These are phyloP conservation scores for Lasioglossum marginatum DNA, from an alignment of 2,888 invertebrate species.

Conservation along the genomic window DNA sequence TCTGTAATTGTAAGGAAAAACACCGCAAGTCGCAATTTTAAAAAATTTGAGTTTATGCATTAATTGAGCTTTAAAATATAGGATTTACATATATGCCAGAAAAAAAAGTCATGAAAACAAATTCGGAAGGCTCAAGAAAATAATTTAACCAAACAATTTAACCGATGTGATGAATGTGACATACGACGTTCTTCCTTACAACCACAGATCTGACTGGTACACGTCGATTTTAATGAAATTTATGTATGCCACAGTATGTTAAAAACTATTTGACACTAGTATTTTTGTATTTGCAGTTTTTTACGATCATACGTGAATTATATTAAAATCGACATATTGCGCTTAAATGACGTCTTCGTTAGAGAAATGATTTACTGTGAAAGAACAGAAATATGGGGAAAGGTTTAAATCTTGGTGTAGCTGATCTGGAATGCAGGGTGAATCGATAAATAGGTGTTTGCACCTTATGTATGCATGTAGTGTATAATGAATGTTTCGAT, in stretches of 20 bases:
- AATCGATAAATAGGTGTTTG: not conserved
- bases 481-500: not conserved
- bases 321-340: not conserved
- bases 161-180: too few relatives aligned
- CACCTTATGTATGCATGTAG: not conserved
- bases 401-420: not conserved
- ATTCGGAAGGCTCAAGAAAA: too few relatives aligned
- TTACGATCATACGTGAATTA: not conserved
- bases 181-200: too few relatives aligned
- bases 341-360: not conserved
- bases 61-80: too few relatives aligned
- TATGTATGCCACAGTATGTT: not conserved
- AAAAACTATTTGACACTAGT: not conserved
- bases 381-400: not conserved
- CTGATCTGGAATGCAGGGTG: not conserved
- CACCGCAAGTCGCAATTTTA: too few relatives aligned
- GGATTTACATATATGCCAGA: too few relatives aligned
- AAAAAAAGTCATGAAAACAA: too few relatives aligned
- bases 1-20: too few relatives aligned
- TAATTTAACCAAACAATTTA: too few relatives aligned
- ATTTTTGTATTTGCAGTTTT: not conserved
- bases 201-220: not conserved
- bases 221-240: not conserved
- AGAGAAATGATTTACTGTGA: not conserved
- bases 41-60: too few relatives aligned